phyloP scores from a whole-genome alignment of 92 coral and sea anemone genomes.

The Galaxea fascicularis region DNA sequence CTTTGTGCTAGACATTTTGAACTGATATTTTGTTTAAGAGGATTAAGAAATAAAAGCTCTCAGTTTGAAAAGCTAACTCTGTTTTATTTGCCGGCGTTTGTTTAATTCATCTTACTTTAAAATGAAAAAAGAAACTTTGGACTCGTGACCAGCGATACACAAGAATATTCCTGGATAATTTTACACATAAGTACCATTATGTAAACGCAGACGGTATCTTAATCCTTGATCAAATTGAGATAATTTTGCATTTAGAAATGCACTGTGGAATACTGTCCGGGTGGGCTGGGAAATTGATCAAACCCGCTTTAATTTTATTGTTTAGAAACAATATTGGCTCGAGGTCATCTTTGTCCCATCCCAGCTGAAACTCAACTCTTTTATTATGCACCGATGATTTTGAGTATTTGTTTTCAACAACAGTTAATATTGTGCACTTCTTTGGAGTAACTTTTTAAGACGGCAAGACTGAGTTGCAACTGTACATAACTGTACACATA shows the following conservation, averaged over 20 bases:
- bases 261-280: too few relatives aligned
- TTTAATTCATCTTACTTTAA: not conserved
- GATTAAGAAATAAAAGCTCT: conserved; percentile 5
- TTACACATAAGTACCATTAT: not conserved
- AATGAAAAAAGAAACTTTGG: not conserved
- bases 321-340: not conserved
- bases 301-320: not conserved
- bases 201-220: not conserved
- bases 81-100: not conserved
- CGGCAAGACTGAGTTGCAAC: not conserved
- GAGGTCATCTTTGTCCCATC: not conserved
- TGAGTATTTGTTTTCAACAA: not conserved
- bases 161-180: not conserved
- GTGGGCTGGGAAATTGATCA: not conserved
- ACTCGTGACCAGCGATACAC: not conserved
- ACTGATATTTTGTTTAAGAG: not conserved
- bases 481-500: too few relatives aligned
- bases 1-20: not conserved
- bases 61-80: not conserved
- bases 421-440: not conserved
- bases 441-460: not conserved
- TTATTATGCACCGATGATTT: not conserved
- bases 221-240: not conserved
- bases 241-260: not conserved
- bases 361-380: not conserved